phyloP scores from a whole-genome alignment of 2,797 vertebrate genomes.

The Pangasius djambal region DNA sequence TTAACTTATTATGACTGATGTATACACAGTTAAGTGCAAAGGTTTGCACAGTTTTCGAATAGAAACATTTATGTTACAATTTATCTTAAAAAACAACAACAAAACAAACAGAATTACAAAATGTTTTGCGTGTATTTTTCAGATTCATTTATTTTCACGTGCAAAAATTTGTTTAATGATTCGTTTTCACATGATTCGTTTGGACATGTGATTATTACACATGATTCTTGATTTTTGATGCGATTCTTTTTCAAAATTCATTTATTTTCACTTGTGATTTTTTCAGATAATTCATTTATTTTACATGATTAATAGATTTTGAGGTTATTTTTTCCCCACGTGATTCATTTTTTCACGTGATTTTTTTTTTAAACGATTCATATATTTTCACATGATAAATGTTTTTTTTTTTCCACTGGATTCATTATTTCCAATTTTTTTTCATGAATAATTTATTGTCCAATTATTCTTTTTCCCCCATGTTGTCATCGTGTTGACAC shows the following conservation, averaged over 20 bases:
- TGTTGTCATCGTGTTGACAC: background rate
- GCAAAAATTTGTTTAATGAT: background rate
- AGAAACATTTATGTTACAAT: background rate
- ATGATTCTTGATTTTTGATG: background rate
- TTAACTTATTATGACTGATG: background rate
- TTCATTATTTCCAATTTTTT: background rate
- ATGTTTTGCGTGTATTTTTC: background rate
- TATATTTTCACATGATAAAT: background rate
- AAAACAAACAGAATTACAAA: no score
- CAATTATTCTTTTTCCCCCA: background rate
- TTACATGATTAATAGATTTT: background rate
- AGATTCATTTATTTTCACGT: background rate
- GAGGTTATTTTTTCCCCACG: background rate
- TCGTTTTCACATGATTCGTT: background rate
- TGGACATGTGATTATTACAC: background rate
- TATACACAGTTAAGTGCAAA: background rate
- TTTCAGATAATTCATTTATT: background rate
- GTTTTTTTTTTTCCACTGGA: background rate
- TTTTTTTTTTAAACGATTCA: background rate
- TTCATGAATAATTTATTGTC: background rate
- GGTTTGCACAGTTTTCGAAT: background rate
- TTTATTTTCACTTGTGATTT: background rate
- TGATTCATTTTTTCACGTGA: background rate
- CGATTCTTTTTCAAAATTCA: background rate
- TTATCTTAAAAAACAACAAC: background rate